Evolutionary conservation across 1,140 invertebrate genomes (phyloP), one percentile per base, ranked within the genome.

Genomic region (Pissodes strobi): DNA sequence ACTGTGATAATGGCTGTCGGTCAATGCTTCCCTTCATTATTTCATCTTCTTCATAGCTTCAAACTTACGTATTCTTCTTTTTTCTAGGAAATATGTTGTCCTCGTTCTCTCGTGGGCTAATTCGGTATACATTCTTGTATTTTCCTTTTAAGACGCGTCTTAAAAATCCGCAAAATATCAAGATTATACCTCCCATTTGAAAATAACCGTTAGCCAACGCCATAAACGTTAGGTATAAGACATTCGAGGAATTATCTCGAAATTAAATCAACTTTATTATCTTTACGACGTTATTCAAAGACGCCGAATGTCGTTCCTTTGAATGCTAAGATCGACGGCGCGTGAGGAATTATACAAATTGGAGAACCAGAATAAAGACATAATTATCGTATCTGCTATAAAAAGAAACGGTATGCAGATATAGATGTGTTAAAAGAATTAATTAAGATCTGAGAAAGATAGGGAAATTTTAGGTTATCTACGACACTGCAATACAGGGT

Each of bases 221-320:
- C 46, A 49, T 49, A 49, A 49, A 49, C 21, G 46, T 49, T 49
- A 49, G 9, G 10, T 18, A 10, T 18, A 49, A 22, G 9, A 19
- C 46, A 18, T 49, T 49, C 46, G 22, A n/a, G 2, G 22, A 49
- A 13, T 49, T 49, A 49, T 49, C 46, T 49, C 12, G 21, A 49
- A 49, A 49, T 49, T 49, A 49, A 49, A 49, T 49, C 46, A 27
- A 49, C 22, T 49, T 49, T 49, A 49, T 49, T 49, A 49, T 49
- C 46, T 23, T 27, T 49, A 27, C 21, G 46, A 27, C 22, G 13
- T n/a, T 30, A 27, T 27, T 27, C 46, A 49, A 49, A 49, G 46
- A 27, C 8, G 25, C 25, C 25, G 46, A 25, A 30, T 27, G 46
- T 30, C 25, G 12, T 48, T 48, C 25, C 22, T 27, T 9, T 49